Percentiles rank a stretch among this genome's conserved stretches.
These are phyloP conservation scores for Liodrosophila aerea DNA, from an alignment of 2,888 invertebrate genomes.

Conservation along the genomic window DNA sequence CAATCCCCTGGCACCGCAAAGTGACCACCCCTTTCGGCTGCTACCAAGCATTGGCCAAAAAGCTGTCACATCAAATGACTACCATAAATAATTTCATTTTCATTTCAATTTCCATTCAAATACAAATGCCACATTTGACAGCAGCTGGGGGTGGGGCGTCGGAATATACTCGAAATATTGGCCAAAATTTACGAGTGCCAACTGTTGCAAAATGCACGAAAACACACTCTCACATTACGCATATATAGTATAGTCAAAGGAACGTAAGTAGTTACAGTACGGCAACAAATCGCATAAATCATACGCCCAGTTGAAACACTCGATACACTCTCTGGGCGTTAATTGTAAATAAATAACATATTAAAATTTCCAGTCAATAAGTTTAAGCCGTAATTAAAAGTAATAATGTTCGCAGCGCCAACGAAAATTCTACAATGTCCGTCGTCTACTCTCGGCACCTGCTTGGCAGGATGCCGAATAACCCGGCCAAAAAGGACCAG, in stretches of 20 bases:
- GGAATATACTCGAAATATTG: background rate
- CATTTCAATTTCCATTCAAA: conserved; percentile 66
- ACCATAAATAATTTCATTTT: conserved; percentile 67
- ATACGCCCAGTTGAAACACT: conserved; percentile 66
- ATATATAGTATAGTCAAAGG: conserved; percentile 28
- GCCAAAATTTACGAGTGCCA: conserved; percentile 52
- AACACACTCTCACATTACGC: conserved; percentile 5
- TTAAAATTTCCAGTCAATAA: conserved; percentile 78
- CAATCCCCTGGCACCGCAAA: background rate
- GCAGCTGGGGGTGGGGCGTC: background rate
- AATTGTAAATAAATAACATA: conserved; percentile 78
- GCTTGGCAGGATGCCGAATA: conserved; percentile 56
- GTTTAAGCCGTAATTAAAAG: conserved; percentile 77
- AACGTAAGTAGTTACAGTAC: conserved; percentile 40
- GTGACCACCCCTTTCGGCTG: conserved; percentile 1
- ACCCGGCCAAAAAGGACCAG: conserved; percentile 7
- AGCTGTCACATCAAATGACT: conserved; percentile 70
- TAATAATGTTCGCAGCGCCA: conserved; percentile 63
- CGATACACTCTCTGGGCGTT: conserved; percentile 56
- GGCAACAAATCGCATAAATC: conserved; percentile 67
- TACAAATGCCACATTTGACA: conserved; percentile 53
- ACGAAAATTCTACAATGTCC: conserved; percentile 22
- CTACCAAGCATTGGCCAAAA: conserved; percentile 52
- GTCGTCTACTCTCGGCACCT: conserved; percentile 34
- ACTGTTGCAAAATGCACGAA: conserved; percentile 64